A percentile compares a stretch with the other conserved stretches of the same genome.
These are phyloP conservation scores for Drosophila barbarae DNA, from an alignment of 2,888 invertebrate genomes.

Conservation along the genomic window DNA sequence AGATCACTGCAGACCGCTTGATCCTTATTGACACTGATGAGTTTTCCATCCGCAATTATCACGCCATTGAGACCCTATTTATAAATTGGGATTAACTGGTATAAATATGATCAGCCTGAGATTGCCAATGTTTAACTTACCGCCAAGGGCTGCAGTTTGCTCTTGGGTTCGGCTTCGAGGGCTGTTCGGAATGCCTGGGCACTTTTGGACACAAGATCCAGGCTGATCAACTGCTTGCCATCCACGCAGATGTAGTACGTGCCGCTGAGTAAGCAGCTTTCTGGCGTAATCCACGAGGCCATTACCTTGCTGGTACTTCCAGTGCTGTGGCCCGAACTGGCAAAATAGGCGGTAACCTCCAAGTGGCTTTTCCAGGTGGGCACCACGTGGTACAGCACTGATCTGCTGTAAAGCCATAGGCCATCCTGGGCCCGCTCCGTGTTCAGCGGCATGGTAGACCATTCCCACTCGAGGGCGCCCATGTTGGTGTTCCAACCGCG, in stretches of 20 bases:
- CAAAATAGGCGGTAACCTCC: constrained; percentile 84
- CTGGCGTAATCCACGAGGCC: constrained; percentile 83
- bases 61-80: constrained; percentile 78
- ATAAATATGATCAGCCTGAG: background rate
- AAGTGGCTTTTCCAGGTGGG: constrained; percentile 83
- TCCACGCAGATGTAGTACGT: constrained; percentile 85
- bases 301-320: constrained; percentile 82
- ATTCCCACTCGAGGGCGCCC: constrained; percentile 87
- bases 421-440: constrained; percentile 79
- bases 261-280: constrained; percentile 82
- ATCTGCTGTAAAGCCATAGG: constrained; percentile 83
- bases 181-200: constrained; percentile 79
- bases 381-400: constrained; percentile 83
- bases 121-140: constrained; percentile 48
- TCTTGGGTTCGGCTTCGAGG: constrained; percentile 76
- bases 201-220: constrained; percentile 83
- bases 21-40: constrained; percentile 77
- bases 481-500: constrained; percentile 89
- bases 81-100: background rate
- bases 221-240: constrained; percentile 82
- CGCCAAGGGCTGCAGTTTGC: constrained; percentile 67
- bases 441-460: constrained; percentile 82
- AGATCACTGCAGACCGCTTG: constrained; percentile 76
- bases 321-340: constrained; percentile 81
- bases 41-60: constrained; percentile 75